Evolutionary conservation across 2,797 vertebrate species (phyloP).

Genomic region (Sternarchorhynchus goeldii): DNA sequence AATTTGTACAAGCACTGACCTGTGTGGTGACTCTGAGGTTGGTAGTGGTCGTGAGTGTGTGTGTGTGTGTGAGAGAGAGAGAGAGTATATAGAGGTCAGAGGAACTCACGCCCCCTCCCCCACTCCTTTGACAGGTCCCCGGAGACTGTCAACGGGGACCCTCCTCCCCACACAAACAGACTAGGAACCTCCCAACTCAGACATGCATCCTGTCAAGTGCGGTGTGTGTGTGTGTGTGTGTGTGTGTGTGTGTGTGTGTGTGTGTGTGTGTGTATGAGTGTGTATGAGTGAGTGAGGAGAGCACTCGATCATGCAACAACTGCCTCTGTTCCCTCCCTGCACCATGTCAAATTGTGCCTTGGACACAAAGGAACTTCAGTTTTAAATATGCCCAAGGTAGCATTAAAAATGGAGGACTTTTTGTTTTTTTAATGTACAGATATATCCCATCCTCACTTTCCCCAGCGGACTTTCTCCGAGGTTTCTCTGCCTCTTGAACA

Average conservation of each 20-base stretch:
- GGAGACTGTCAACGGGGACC: conserved; percentile 43
- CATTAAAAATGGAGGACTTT: conserved; percentile 61
- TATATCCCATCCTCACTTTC: conserved; percentile 31
- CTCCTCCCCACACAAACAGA: conserved; percentile 34
- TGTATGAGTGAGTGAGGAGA: conserved; percentile 35
- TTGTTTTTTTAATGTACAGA: conserved; percentile 18
- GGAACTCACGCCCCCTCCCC: conserved; percentile 30
- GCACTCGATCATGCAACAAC: conserved; percentile 56
- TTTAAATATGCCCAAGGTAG: conserved; percentile 53
- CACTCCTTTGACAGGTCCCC: conserved; percentile 22
- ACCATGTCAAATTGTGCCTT: conserved; percentile 50
- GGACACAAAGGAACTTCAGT: conserved; percentile 52
- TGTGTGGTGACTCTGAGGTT: conserved; percentile 12
- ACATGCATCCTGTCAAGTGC: conserved; percentile 54
- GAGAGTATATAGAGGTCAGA: conserved; percentile 8
- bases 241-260: conserved; percentile 9
- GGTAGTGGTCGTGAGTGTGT: conserved; percentile 1
- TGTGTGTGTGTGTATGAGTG: conserved; percentile 31
- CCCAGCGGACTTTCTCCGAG: conserved; percentile 37
- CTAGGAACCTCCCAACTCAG: conserved; percentile 52
- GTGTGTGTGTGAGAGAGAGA: conserved; percentile 14
- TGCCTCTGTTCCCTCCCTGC: conserved; percentile 37
- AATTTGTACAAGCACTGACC: neutral
- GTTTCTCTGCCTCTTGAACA: conserved; percentile 52
- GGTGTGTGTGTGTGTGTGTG: conserved; percentile 25